Evolutionary conservation across 2,797 vertebrate genomes (phyloP).

Genomic region (Pipistrellus pygmaeus): DNA sequence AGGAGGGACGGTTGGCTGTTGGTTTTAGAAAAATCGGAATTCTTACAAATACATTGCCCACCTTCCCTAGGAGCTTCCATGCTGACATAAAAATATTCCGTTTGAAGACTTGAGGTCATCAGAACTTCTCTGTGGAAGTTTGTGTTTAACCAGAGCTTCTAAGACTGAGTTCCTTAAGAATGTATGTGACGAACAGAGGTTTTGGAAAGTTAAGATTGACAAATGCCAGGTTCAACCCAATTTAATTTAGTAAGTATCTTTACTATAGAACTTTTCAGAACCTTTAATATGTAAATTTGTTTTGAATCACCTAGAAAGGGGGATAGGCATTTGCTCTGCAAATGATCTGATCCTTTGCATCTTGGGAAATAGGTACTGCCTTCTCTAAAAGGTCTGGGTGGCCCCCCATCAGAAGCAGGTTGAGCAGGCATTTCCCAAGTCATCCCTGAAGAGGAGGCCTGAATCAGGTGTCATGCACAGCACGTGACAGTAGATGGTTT

Average conservation of each 20-base stretch:
- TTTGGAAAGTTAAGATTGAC: not conserved
- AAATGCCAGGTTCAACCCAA: conserved; percentile 14
- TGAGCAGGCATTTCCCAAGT: not conserved
- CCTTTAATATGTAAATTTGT: not conserved
- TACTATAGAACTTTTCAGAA: not conserved
- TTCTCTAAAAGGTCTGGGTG: not conserved
- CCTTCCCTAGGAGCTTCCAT: conserved; percentile 68
- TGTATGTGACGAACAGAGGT: not conserved
- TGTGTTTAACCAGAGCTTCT: not conserved
- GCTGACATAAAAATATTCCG: conserved; percentile 67
- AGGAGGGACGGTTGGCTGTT: not conserved
- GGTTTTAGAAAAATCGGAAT: conserved; percentile 34
- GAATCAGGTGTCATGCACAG: not conserved
- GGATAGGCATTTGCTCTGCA: not conserved
- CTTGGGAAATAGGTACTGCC: not conserved
- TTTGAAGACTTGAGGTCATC: conserved; percentile 31
- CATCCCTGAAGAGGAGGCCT: not conserved
- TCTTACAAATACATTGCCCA: conserved; percentile 43
- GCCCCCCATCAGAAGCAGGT: not conserved
- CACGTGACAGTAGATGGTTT: not conserved
- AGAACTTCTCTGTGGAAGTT: not conserved
- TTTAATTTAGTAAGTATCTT: not conserved
- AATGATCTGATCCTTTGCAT: not conserved
- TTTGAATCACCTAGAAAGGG: conserved; percentile 20
- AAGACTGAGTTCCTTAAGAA: not conserved